phyloP scores from a whole-genome alignment of 2,113 vertebrate genomes.

The Charina bottae region DNA sequence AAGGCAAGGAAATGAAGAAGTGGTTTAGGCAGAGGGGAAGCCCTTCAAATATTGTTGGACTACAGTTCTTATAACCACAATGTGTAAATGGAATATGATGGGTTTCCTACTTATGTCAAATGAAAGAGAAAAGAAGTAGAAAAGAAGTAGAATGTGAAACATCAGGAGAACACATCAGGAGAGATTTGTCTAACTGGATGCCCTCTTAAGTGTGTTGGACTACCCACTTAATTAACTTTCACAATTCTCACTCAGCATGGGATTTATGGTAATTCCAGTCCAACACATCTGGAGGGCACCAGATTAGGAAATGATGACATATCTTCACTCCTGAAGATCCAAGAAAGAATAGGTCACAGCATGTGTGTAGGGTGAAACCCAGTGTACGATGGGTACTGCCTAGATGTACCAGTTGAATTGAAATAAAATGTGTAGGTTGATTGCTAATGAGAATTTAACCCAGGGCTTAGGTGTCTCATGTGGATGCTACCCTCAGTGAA shows the following conservation, averaged over 20 bases:
- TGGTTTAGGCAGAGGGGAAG: too few relatives aligned
- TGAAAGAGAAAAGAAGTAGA: background rate
- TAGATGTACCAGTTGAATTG: background rate
- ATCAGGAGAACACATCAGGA: background rate
- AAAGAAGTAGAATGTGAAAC: background rate
- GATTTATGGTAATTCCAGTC: background rate
- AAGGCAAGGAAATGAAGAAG: background rate
- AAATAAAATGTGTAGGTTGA: background rate
- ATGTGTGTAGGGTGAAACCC: background rate
- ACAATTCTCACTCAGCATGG: background rate
- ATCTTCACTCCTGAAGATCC: background rate
- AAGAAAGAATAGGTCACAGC: slow-evolving; percentile 3
- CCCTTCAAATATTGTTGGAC: background rate
- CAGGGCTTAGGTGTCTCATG: background rate
- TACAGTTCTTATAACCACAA: background rate
- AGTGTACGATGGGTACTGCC: background rate
- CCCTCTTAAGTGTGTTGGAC: background rate
- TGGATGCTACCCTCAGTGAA: background rate
- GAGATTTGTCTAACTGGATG: background rate
- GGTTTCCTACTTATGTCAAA: background rate
- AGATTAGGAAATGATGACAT: background rate
- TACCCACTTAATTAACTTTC: background rate
- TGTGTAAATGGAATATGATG: background rate
- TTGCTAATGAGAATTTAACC: background rate
- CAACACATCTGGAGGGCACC: background rate